These are phyloP conservation scores for Lepidocyrtoides sp. DNA, from an alignment of 2,888 invertebrate species.

Conservation along the genomic window DNA sequence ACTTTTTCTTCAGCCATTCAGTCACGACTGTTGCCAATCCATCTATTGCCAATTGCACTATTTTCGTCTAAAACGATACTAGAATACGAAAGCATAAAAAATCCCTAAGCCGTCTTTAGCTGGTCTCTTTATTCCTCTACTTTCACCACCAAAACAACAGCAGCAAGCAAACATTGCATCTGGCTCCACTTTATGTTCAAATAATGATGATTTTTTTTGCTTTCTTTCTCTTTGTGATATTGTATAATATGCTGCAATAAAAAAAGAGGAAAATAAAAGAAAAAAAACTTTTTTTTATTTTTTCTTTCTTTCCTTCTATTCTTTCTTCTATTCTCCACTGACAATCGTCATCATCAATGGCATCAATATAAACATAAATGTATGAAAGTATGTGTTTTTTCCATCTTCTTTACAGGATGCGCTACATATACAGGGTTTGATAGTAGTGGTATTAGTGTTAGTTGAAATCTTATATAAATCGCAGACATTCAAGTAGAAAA, in stretches of 20 bases:
- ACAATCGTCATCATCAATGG: conserved; percentile 46
- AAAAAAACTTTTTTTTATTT: not conserved
- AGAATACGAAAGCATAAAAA: not conserved
- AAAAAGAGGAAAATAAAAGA: not conserved
- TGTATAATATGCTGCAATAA: conserved; percentile 45
- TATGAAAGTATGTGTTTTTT: not conserved
- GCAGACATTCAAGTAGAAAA: conserved; percentile 44
- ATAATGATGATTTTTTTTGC: conserved; percentile 50
- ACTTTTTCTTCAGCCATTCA: conserved; percentile 54
- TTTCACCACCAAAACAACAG: conserved; percentile 1
- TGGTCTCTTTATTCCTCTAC: not conserved
- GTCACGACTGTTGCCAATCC: conserved; percentile 18
- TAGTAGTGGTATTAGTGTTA: not conserved
- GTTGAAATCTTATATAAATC: conserved; percentile 15
- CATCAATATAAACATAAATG: not conserved
- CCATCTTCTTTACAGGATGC: not conserved
- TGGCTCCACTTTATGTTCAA: conserved; percentile 14
- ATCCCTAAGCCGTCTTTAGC: not conserved
- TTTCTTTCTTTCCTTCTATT: conserved; percentile 8
- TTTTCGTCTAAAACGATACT: not conserved
- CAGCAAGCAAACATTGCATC: not conserved
- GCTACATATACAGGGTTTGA: not conserved
- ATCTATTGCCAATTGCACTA: conserved; percentile 23
- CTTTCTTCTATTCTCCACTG: conserved; percentile 6
- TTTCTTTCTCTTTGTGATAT: not conserved